Evolutionary conservation across 2,888 invertebrate species (phyloP), one percentile per base, ranked within the genome.

Genomic region (Eupsilia transversa): DNA sequence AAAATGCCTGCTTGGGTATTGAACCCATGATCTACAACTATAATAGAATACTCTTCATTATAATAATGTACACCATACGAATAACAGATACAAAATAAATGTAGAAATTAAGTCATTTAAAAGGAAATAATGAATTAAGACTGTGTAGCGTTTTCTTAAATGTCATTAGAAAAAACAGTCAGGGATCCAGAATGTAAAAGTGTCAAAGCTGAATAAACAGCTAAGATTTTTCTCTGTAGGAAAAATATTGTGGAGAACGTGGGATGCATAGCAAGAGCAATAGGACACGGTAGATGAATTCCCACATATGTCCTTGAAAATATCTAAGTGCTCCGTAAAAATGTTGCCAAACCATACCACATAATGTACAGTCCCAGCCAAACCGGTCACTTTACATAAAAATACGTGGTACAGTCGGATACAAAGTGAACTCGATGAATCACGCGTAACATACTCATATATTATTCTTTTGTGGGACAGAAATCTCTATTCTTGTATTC

Each of bases 401-500:
- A 78, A 74, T 82, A 68, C 73, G 61, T 72, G 84, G 70, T 76
- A 76, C 60, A 85, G 85, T 67, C 82, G 77, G 70, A 60, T 84
- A 84, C 80, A 86, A 86, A 86, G 80, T 76, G 77, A 79, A 77
- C 80, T 80, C 89, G 78, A 89, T 89, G 88, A 85, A 88, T 89
- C 89, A 86, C 84, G 77, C 74, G 72, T 81, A 80, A 86, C 87
- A 86, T 85, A 80, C 84, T 83, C 85, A 82, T 85, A 86, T 82
- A 88, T 89, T 87, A 87, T 86, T 85, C 85, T 84, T 83, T 85
- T 89, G 89, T 86, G 78, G 69, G 83, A 83, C 86, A 82, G 74
- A 81, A 89, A 84, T 83, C 83, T 83, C 82, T 83, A 84, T 84
- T 85, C 84, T 88, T 81, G 81, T 88, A 85, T 84, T 73, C 72